Conservation (phyloP, 1,140 invertebrate genomes). For the Drosophila aff. region DNA sequence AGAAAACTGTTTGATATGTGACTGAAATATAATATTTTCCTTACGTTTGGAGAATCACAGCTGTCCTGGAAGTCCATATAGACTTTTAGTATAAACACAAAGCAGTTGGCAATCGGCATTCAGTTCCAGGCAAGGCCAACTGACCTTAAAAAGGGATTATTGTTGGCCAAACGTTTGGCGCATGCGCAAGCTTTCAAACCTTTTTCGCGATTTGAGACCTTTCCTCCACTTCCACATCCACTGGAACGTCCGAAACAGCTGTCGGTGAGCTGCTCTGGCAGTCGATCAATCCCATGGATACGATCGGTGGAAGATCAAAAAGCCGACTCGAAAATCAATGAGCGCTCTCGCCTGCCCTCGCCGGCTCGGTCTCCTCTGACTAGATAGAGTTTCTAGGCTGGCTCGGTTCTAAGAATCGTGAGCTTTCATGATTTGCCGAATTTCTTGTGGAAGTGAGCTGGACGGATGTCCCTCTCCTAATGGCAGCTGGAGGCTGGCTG, state of each 20-base stretch:
- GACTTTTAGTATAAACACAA: slow-evolving; percentile 6
- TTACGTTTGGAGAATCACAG: not conserved
- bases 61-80: not conserved
- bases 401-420: slow-evolving; percentile 72
- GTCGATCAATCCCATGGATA: slow-evolving; percentile 59
- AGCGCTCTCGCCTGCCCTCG: slow-evolving; percentile 53
- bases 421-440: slow-evolving; percentile 79
- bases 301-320: slow-evolving; percentile 66
- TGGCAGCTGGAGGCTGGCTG: slow-evolving; percentile 60
- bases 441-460: slow-evolving; percentile 58
- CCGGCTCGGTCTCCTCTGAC: slow-evolving; percentile 45
- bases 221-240: slow-evolving; percentile 4
- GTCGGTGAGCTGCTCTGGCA: slow-evolving; percentile 46
- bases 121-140: slow-evolving; percentile 42
- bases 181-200: slow-evolving; percentile 78
- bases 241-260: slow-evolving; percentile 51
- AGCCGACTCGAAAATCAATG: slow-evolving; percentile 72
- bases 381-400: slow-evolving; percentile 82
- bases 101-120: slow-evolving; percentile 47
- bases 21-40: slow-evolving; percentile 7
- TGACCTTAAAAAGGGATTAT: slow-evolving; percentile 43
- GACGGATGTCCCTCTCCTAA: slow-evolving; percentile 54
- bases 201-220: slow-evolving; percentile 80
- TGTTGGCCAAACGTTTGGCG: slow-evolving; percentile 68
- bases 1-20: not conserved